Evolutionary conservation across 2,888 invertebrate species (phyloP), one percentile per base, ranked within the genome.

Genomic region (Eilema griseolum): DNA sequence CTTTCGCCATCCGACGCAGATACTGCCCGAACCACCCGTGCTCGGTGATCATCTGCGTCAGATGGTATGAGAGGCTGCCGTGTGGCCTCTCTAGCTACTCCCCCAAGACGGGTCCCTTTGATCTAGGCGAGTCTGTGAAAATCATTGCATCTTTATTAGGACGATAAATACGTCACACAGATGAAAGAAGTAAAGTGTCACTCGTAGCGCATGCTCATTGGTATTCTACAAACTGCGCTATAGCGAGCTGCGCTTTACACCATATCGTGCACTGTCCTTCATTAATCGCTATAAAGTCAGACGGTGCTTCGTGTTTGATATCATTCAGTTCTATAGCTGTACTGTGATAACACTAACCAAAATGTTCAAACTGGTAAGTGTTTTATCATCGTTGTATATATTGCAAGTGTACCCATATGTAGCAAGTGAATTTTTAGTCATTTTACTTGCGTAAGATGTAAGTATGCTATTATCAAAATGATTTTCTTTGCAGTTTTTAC

Each of bases 301-400:
- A 70, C 65, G 65, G 65, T 28, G 68, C 60, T 60, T 41, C 37
- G 65, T 46, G 37, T 72, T 77, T 70, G 69, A 71, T 78, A 90
- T 88, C 90, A 90, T 85, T 90, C 84, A 82, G 80, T 80, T 81
- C 72, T 72, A 71, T 60, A 81, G 74, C 70, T 83, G 84, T 77
- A 79, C 70, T 70, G 78, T 83, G 76, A 79, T 70, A 77, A 78
- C 71, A 79, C 67, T 72, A 71, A 74, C 23, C 75, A 89, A 81
- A 78, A 90, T 90, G 90, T 89, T 89, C 78, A 90, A 90, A 86
- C 72, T 87, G 71, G 89, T 90, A 71, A 88, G 86, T 84, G 41
- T 56, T 20, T 23, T 26, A 28, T 63, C 10, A 7, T 12, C 2
- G 37, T 16, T 3, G 3, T 26, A 37, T 24, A 24, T 11, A 7